Evolutionary conservation across 2,888 invertebrate species (phyloP), one percentile per base, ranked within the genome.

Genomic region (Rugalucina vietnamica): DNA sequence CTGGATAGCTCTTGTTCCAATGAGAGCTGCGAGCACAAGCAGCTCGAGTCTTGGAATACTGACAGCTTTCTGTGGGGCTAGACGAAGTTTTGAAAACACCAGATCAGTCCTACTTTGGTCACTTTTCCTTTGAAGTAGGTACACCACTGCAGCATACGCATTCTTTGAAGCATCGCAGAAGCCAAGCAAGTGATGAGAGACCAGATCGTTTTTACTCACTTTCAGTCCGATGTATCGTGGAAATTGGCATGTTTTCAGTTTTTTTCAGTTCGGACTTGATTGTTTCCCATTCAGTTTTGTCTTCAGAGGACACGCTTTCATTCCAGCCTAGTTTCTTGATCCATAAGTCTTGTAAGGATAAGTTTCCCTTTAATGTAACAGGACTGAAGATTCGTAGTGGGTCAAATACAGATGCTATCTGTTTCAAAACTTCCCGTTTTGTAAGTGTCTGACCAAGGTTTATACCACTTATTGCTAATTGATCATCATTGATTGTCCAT

Each of bases 31-130:
- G 18, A 82, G 37, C n/a, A n/a, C n/a, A 24, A 82, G 37, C 27
- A 86, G 50, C 43, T 86, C 86, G 18, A 86, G 70, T 34, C 74
- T 57, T 21, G 82, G 84, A 24, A 87, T 82, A 4, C 81, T 79
- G 18, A 82, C 32, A 18, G 39, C 18, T 43, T 83, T 79, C 8
- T 69, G 29, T 27, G 86, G 86, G 10, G 83, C 78, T 34, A 86
- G 50, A 34, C 83, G 73, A 12, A 81, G 74, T 37, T 83, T 86
- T 0, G 81, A 32, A 57, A 86, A 83, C 12, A 83, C 49, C 2
- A 86, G 57, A 54, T 54, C 70, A 10, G 74, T 54, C 14, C 74
- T 57, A 27, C 27, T n/a, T n/a, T n/a, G 36, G 21, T 27, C 27
- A 1, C 65, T 54, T 54, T 29, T 50, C 14, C 43, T 29, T 74